Percentiles rank a stretch among this genome's conserved stretches.
Evolutionary conservation across 1,140 invertebrate genomes (phyloP).

Genomic region (Pseudachorutes palmiensis): DNA sequence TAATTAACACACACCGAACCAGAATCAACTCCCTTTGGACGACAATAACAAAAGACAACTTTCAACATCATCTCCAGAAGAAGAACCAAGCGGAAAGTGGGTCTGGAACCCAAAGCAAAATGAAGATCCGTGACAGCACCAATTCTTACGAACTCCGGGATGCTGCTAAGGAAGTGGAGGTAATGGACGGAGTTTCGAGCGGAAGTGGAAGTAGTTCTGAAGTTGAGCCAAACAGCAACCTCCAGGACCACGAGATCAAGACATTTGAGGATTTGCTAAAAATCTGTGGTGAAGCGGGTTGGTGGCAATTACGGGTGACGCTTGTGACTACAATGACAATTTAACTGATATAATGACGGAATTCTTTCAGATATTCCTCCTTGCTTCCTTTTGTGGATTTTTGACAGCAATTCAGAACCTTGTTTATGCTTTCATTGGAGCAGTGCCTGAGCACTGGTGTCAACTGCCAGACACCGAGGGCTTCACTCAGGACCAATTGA

Average conservation of each 20-base stretch:
- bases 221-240: not conserved
- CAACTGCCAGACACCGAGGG: slow-evolving; percentile 13
- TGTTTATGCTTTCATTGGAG: slow-evolving; percentile 38
- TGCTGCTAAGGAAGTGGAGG: not conserved
- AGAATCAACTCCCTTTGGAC: no score
- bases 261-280: slow-evolving; percentile 34
- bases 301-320: slow-evolving; percentile 34
- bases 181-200: not conserved
- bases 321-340: not conserved
- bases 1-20: no score
- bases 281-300: slow-evolving; percentile 30
- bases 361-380: slow-evolving; percentile 26
- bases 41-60: no score
- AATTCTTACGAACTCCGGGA: not conserved
- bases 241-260: not conserved
- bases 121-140: not conserved
- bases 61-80: not conserved
- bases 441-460: slow-evolving; percentile 35
- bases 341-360: not conserved
- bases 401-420: slow-evolving; percentile 33
- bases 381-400: slow-evolving; percentile 31
- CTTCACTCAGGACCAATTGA: slow-evolving; percentile 15
- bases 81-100: not conserved
- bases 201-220: not conserved
- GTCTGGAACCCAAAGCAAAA: not conserved